phyloP scores from a whole-genome alignment of 2,113 vertebrate genomes.

The Sinocyclocheilus rhinocerous region DNA sequence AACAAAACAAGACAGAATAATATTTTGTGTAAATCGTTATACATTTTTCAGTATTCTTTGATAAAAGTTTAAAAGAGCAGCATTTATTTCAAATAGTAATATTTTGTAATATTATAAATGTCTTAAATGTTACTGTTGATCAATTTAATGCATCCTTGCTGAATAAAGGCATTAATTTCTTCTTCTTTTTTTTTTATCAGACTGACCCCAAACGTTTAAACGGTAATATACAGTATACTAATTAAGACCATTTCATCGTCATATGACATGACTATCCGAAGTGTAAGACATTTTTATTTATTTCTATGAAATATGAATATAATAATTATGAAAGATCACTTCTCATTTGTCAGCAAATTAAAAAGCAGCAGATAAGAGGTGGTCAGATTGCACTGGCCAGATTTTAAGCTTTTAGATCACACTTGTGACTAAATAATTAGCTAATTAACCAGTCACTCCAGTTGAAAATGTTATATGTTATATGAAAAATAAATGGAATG shows the following conservation, averaged over 20 bases:
- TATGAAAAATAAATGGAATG: not conserved
- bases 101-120: not conserved
- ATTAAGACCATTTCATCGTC: not conserved
- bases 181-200: too few species aligned
- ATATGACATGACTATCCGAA: not conserved
- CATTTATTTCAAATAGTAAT: not conserved
- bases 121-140: not conserved
- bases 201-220: too few species aligned
- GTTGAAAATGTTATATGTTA: not conserved
- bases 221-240: not conserved
- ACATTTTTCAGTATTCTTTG: not conserved
- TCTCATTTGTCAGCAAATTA: not conserved
- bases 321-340: not conserved
- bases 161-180: not conserved
- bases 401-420: not conserved
- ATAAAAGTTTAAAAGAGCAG: not conserved
- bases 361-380: not conserved
- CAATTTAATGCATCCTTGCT: not conserved
- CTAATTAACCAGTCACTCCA: not conserved
- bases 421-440: not conserved
- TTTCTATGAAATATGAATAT: not conserved
- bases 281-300: not conserved
- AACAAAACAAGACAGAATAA: not conserved
- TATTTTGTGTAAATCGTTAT: not conserved
- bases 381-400: not conserved